Evolutionary conservation across 2,888 invertebrate species (phyloP).

Genomic region (Brachycybe producta): DNA sequence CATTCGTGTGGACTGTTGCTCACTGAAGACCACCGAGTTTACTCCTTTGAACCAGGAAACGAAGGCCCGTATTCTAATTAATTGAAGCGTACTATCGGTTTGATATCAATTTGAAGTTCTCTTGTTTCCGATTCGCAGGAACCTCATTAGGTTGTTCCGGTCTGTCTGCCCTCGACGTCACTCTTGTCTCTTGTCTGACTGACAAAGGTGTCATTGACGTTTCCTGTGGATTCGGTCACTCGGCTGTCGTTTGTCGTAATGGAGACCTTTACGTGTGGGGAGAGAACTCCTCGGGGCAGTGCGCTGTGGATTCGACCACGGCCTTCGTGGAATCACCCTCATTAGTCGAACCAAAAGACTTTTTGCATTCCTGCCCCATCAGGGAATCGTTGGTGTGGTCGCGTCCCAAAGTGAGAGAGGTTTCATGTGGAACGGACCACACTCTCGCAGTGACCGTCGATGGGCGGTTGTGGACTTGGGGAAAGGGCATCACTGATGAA

Average conservation of each 20-base stretch:
- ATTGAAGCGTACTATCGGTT: neutral
- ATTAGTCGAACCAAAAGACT: slow-evolving; percentile 10
- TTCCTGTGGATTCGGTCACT: slow-evolving; percentile 56
- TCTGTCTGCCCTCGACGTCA: neutral
- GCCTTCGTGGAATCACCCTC: slow-evolving; percentile 6
- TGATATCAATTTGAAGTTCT: neutral
- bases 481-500: slow-evolving; percentile 29
- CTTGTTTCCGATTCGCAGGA: neutral
- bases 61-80: neutral
- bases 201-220: slow-evolving; percentile 48
- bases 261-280: slow-evolving; percentile 35
- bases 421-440: slow-evolving; percentile 30
- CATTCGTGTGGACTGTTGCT: slow-evolving; percentile 2
- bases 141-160: neutral
- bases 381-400: slow-evolving; percentile 10
- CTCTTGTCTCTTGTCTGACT: too few relatives aligned
- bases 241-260: slow-evolving; percentile 27
- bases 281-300: slow-evolving; percentile 40
- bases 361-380: neutral
- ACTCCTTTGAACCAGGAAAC: slow-evolving; percentile 4
- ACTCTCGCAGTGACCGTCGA: slow-evolving; percentile 29
- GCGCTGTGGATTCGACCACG: slow-evolving; percentile 44
- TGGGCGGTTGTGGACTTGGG: slow-evolving; percentile 33
- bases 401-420: slow-evolving; percentile 22
- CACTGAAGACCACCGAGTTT: slow-evolving; percentile 2